Evolutionary conservation across 2,797 vertebrate genomes (phyloP).

Genomic region (Sebastes vulpes): DNA sequence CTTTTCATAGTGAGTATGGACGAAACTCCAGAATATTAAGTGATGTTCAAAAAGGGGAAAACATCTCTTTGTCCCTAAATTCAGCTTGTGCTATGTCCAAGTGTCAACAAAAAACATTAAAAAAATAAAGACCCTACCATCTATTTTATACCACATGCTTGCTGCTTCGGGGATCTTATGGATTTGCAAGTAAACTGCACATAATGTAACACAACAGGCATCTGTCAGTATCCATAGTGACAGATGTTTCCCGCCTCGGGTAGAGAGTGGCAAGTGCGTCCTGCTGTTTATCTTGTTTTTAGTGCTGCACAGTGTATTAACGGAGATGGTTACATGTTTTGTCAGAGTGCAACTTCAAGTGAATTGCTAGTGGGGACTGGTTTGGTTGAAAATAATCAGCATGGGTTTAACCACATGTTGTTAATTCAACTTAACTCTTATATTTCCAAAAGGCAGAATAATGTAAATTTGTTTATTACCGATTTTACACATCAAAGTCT

Average conservation of each 20-base stretch:
- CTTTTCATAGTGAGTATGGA: not conserved
- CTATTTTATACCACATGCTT: constrained; percentile 18
- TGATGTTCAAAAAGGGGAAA: not conserved
- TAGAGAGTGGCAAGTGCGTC: constrained; percentile 12
- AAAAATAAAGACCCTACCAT: constrained; percentile 7
- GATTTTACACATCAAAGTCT: not conserved
- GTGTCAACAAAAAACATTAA: constrained; percentile 1
- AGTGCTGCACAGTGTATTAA: constrained; percentile 23
- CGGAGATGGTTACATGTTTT: constrained; percentile 1
- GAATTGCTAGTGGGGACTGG: not conserved
- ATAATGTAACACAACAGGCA: constrained; percentile 55
- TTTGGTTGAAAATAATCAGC: constrained; percentile 5
- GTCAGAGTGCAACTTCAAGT: not conserved
- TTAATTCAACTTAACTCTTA: not conserved
- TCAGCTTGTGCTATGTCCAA: not conserved
- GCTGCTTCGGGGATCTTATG: constrained; percentile 26
- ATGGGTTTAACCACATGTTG: not conserved
- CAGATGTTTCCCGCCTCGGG: constrained; percentile 61
- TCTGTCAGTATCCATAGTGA: constrained; percentile 58
- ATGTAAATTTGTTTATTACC: not conserved
- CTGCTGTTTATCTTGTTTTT: constrained; percentile 48
- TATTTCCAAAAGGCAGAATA: not conserved
- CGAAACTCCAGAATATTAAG: not conserved
- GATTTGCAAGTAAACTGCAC: constrained; percentile 45
- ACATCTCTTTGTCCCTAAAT: not conserved